Base-by-base conservation (phyloP, 64 coral and sea anemone species). In the Pachyseris speciosa region DNA sequence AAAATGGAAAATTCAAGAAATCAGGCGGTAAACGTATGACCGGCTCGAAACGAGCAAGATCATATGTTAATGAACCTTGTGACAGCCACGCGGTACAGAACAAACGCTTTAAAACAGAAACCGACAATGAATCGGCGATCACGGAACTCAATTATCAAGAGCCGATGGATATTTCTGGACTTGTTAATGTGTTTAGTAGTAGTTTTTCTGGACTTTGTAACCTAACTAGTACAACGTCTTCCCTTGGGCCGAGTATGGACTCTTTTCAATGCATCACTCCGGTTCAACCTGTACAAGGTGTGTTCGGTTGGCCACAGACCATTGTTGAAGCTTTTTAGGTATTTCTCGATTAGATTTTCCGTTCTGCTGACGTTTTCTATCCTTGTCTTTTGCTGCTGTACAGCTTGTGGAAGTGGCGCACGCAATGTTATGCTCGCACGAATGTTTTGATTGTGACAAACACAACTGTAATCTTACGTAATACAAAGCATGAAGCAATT, bases 11-110 rank as follows among this genome's bases (percentile, higher is more conserved):
- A 68, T 66, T 74, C 25, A 92, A 75, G 64, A 64, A 90, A 79
- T 30, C 71, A 28, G 73, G 75, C 25, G 83, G 66, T 30, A 87
- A 91, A 52, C 50, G 37, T 78, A 81, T 92, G n/a, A 84, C 90
- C 34, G 79, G 89, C 58, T 87, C 72, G 64, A 97, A 97, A 97
- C 95, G 95, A 32, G 70, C 86, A 9, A 57, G 89, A 71, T 84
- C 89, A 55, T 73, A 93, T 97, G 95, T 61, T 58, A 97, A 97
- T 97, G 91, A 97, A 77, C 78, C 91, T 88, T 93, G 95, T 97
- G 95, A 97, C 42, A 79, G 93, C 74, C 95, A 97, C 92, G 95
- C 74, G 95, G 95, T 97, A 72, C 69, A 77, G 43, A 79, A 83
- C 70, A 97, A 97, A 93, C 90, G 95, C 37, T 90, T 70, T 26